A percentile compares a stretch with the other conserved stretches of the same genome.
phyloP scores from a whole-genome alignment of 2,888 invertebrate species.

The Yponomeuta sedellus region DNA sequence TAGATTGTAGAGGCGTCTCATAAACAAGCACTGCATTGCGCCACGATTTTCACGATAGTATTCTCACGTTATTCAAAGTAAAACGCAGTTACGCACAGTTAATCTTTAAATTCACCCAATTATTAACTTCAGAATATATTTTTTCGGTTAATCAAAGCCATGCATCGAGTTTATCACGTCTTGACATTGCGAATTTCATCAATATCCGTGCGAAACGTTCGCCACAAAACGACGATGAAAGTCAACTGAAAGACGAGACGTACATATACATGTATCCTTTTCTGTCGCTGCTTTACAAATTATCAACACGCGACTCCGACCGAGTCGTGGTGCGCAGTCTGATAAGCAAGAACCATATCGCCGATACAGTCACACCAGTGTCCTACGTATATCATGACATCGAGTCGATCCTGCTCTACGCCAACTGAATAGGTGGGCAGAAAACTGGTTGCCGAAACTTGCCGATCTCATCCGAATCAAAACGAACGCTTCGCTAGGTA shows the following conservation, averaged over 20 bases:
- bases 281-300: slow-evolving; percentile 68
- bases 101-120: slow-evolving; percentile 3
- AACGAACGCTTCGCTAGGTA: slow-evolving; percentile 26
- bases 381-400: slow-evolving; percentile 41
- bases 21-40: slow-evolving; percentile 74
- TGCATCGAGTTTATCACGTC: slow-evolving; percentile 65
- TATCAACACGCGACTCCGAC: slow-evolving; percentile 49
- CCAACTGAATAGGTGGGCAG: slow-evolving; percentile 36
- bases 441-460: slow-evolving; percentile 47
- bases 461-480: slow-evolving; percentile 52
- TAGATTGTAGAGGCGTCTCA: slow-evolving; percentile 56
- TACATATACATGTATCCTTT: slow-evolving; percentile 74
- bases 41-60: slow-evolving; percentile 66
- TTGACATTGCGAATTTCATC: slow-evolving; percentile 66
- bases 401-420: slow-evolving; percentile 58
- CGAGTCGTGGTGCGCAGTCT: slow-evolving; percentile 28
- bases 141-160: slow-evolving; percentile 33
- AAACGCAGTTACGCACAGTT: not conserved
- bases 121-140: slow-evolving; percentile 23
- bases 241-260: slow-evolving; percentile 77
- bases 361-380: slow-evolving; percentile 60
- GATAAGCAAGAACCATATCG: slow-evolving; percentile 44
- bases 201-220: slow-evolving; percentile 73
- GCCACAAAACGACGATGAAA: slow-evolving; percentile 75
- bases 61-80: slow-evolving; percentile 32